A percentile compares a stretch with the other conserved stretches of the same genome.
These are phyloP conservation scores for Oligia strigilis DNA, from an alignment of 2,888 invertebrate species.

Conservation along the genomic window DNA sequence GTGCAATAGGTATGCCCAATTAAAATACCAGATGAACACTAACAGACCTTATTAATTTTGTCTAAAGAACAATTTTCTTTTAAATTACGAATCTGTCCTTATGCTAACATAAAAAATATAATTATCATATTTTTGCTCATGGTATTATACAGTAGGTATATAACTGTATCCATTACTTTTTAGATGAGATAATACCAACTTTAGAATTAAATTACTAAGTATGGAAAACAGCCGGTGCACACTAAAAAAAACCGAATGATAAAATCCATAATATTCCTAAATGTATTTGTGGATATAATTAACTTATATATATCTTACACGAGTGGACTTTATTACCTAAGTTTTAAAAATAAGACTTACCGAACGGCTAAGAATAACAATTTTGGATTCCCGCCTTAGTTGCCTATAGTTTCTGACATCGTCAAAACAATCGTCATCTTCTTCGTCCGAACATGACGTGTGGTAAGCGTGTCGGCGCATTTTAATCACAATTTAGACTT, in stretches of 20 bases:
- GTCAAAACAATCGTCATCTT: slow-evolving; percentile 74
- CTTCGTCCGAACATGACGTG: slow-evolving; percentile 74
- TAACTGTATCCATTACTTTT: too few species aligned
- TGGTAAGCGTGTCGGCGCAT: slow-evolving; percentile 81
- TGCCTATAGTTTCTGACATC: slow-evolving; percentile 73
- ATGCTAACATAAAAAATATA: too few species aligned
- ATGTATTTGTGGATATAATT: neutral
- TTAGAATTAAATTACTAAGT: too few species aligned
- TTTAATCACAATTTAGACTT: slow-evolving; percentile 58
- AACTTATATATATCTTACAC: neutral
- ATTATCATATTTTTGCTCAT: too few species aligned
- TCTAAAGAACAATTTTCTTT: too few species aligned
- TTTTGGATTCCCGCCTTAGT: slow-evolving; percentile 81
- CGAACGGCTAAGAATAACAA: slow-evolving; percentile 77
- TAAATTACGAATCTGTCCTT: too few species aligned
- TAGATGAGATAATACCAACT: too few species aligned
- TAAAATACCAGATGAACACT: too few species aligned
- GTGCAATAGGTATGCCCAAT: neutral
- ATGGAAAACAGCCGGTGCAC: neutral
- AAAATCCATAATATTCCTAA: neutral
- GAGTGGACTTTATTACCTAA: neutral
- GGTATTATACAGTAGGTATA: too few species aligned
- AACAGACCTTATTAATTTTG: too few species aligned
- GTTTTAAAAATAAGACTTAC: slow-evolving; percentile 73
- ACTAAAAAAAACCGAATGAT: neutral